Percentiles rank a stretch among this genome's conserved stretches.
phyloP scores from a whole-genome alignment of 2,888 invertebrate species.

The Galerucella pusilla region DNA sequence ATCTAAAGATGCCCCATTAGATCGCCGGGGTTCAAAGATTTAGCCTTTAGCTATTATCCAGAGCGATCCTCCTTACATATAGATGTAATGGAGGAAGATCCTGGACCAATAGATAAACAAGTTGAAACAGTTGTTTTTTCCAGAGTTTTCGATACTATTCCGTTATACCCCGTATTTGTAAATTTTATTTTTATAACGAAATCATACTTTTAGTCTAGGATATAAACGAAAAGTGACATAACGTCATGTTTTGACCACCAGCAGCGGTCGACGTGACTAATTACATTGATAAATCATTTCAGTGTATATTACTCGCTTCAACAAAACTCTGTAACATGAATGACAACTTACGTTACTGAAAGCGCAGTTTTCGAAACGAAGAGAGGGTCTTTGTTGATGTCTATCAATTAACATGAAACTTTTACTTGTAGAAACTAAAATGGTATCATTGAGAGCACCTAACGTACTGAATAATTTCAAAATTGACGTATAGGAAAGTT shows the following conservation, averaged over 20 bases:
- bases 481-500: constrained; percentile 3
- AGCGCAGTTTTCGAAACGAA: constrained; percentile 4
- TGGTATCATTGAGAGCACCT: background rate
- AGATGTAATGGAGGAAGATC: no score
- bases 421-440: constrained; percentile 6
- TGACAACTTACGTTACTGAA: background rate
- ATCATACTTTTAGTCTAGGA: background rate
- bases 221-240: constrained; percentile 13
- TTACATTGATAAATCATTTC: constrained; percentile 31
- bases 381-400: constrained; percentile 11
- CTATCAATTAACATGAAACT: background rate
- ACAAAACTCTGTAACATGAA: background rate
- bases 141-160: background rate
- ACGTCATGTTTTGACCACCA: constrained; percentile 25
- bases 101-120: no score
- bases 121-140: background rate
- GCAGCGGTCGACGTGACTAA: constrained; percentile 21
- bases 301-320: constrained; percentile 15
- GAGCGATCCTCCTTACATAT: no score
- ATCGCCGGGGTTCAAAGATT: no score
- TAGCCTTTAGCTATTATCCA: no score
- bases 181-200: background rate
- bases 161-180: background rate
- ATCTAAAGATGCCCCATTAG: no score
- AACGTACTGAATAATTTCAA: constrained; percentile 10